These are phyloP conservation scores for Notospermus geniculatus DNA, from an alignment of 1,140 invertebrate genomes.

Conservation along the genomic window DNA sequence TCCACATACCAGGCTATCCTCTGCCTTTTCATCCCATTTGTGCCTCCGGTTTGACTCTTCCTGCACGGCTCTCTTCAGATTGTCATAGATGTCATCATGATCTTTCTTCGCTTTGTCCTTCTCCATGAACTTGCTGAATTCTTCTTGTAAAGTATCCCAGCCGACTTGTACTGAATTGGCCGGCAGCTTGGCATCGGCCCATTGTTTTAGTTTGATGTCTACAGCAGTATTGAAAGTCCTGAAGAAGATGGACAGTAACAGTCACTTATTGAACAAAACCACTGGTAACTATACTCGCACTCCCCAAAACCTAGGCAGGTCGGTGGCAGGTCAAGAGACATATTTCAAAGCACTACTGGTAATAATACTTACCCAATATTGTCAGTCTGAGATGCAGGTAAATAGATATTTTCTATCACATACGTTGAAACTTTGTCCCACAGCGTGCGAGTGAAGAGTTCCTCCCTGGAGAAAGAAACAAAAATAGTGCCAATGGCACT, in stretches of 20 bases:
- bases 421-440: conserved; percentile 87
- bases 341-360: too few species aligned
- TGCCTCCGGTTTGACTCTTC: conserved; percentile 82
- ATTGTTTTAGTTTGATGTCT: conserved; percentile 94
- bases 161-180: conserved; percentile 78
- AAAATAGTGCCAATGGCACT: too few species aligned
- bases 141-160: conserved; percentile 81
- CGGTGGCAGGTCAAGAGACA: too few species aligned
- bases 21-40: conserved; percentile 87
- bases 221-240: conserved; percentile 95
- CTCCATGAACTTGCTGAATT: conserved; percentile 79
- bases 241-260: conserved; percentile 23
- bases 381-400: conserved; percentile 80
- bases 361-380: conserved; percentile 38
- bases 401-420: conserved; percentile 93
- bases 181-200: conserved; percentile 88
- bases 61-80: conserved; percentile 83
- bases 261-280: conserved; percentile 8
- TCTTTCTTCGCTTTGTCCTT: conserved; percentile 69
- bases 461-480: conserved; percentile 66
- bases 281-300: background rate
- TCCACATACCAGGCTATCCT: conserved; percentile 59
- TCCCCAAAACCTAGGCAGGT: too few species aligned
- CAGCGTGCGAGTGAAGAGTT: conserved; percentile 72
- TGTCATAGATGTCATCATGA: conserved; percentile 88